Evolutionary conservation across 2,797 vertebrate genomes (phyloP).

Genomic region (Micrastur ruficollis): DNA sequence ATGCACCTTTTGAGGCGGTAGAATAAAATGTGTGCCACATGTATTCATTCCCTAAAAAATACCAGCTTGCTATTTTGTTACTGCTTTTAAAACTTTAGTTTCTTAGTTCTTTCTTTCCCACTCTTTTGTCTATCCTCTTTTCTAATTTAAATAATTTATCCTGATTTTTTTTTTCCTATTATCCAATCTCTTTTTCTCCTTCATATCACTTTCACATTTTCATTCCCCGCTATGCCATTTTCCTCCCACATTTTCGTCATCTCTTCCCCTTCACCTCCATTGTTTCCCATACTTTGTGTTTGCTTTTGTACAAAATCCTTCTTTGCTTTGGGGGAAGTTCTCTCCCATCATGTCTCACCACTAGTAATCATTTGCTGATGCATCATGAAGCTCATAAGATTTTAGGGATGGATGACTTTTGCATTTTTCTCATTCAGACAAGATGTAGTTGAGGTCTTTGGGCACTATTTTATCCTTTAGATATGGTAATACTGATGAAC

Average conservation of each 20-base stretch:
- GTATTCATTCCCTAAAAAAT: not conserved
- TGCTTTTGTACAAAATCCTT: not conserved
- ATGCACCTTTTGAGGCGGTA: not conserved
- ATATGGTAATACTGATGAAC: not conserved
- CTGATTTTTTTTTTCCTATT: not conserved
- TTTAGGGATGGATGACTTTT: not conserved
- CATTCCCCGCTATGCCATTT: not conserved
- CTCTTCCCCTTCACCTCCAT: not conserved
- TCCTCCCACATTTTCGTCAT: not conserved
- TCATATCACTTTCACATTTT: not conserved
- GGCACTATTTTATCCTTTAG: not conserved
- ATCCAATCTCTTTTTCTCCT: not conserved
- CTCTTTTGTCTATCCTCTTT: not conserved
- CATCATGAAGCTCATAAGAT: not conserved
- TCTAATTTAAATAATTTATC: not conserved
- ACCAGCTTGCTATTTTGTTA: not conserved
- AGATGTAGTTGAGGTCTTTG: not conserved
- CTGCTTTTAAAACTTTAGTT: not conserved
- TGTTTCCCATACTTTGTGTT: not conserved
- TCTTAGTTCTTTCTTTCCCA: not conserved
- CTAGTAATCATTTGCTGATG: not conserved
- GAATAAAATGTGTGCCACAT: not conserved
- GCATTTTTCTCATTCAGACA: not conserved
- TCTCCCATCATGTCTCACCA: not conserved
- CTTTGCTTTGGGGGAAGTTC: not conserved